phyloP scores from a whole-genome alignment of 2,797 vertebrate genomes.

The Cyprinella venusta region DNA sequence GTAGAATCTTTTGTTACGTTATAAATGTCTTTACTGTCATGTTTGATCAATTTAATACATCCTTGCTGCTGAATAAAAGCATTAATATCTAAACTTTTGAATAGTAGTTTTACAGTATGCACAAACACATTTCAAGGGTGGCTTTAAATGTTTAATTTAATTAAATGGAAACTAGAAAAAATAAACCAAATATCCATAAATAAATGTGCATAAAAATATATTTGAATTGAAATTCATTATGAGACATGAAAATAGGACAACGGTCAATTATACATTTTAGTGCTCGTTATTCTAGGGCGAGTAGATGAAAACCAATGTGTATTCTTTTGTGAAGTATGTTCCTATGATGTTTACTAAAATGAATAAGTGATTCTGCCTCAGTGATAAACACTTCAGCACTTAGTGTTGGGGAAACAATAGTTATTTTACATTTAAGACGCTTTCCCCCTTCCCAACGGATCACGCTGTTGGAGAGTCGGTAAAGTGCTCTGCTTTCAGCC shows the following conservation, averaged over 20 bases:
- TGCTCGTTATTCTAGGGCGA: background rate
- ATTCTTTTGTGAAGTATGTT: background rate
- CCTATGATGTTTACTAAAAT: background rate
- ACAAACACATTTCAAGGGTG: too few relatives aligned
- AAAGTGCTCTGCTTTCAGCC: constrained; percentile 71
- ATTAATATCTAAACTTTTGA: background rate
- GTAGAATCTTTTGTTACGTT: background rate
- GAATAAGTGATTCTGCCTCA: background rate
- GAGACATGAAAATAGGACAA: background rate
- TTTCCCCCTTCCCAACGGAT: background rate
- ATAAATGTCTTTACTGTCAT: background rate
- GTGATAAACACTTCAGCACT: constrained; percentile 19
- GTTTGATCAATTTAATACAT: background rate
- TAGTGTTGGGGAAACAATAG: background rate
- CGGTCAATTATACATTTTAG: background rate
- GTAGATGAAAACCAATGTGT: background rate
- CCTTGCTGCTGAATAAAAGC: background rate
- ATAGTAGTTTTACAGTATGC: background rate
- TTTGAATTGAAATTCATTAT: too few relatives aligned
- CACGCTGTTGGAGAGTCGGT: background rate
- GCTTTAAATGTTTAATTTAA: too few relatives aligned
- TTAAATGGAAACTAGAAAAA: too few relatives aligned
- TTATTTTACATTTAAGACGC: background rate
- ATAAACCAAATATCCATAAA: too few relatives aligned
- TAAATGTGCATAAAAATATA: too few relatives aligned